Evolutionary conservation across 2,797 vertebrate species (phyloP).

Genomic region (Philypnodon macrostomus): DNA sequence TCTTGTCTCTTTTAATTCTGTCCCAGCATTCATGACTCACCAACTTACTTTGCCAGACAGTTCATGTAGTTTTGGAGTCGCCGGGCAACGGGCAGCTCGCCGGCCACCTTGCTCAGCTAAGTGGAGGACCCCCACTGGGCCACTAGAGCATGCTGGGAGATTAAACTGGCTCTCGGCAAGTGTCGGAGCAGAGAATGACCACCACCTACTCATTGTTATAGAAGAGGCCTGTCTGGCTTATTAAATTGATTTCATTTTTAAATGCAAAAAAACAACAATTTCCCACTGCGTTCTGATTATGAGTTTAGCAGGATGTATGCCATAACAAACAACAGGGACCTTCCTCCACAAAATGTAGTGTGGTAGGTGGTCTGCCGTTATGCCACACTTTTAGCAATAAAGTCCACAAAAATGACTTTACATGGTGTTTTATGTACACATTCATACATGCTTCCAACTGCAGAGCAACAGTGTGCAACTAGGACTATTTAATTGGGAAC

Average conservation of each 20-base stretch:
- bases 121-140: constrained; percentile 47
- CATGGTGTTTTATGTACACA: not conserved
- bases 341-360: not conserved
- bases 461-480: too few relatives aligned
- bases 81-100: constrained; percentile 46
- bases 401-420: not conserved
- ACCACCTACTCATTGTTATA: constrained; percentile 27
- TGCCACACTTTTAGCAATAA: not conserved
- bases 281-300: constrained; percentile 1
- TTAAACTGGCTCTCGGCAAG: constrained; percentile 29
- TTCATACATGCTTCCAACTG: too few relatives aligned
- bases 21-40: constrained; percentile 43
- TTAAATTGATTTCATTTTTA: constrained; percentile 1
- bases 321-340: not conserved
- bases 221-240: constrained; percentile 8
- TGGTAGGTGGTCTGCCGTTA: not conserved
- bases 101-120: constrained; percentile 41
- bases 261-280: not conserved
- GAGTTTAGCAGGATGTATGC: not conserved
- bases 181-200: constrained; percentile 33
- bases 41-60: constrained; percentile 30
- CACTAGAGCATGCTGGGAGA: constrained; percentile 51
- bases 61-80: constrained; percentile 38
- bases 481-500: too few relatives aligned
- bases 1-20: constrained; percentile 51